These are phyloP conservation scores for Eubucco bourcierii DNA, from an alignment of 2,113 vertebrate genomes.

Conservation along the genomic window DNA sequence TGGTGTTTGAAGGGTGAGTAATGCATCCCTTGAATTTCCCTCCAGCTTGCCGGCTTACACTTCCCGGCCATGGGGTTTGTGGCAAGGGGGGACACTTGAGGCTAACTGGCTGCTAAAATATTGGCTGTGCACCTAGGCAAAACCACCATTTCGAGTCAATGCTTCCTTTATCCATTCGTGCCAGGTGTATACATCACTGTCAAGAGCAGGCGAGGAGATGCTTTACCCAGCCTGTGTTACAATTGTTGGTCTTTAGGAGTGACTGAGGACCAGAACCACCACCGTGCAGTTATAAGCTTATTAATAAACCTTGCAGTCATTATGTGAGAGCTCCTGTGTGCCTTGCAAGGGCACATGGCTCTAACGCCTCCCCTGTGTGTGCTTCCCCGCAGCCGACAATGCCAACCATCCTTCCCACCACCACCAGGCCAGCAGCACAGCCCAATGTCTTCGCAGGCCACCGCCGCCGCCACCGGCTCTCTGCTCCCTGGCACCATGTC, in stretches of 20 bases:
- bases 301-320: background rate
- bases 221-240: background rate
- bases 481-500: constrained; percentile 70
- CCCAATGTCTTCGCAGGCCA: constrained; percentile 80
- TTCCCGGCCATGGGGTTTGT: background rate
- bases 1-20: background rate
- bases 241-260: background rate
- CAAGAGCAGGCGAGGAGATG: background rate
- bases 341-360: fast-evolving
- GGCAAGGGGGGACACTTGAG: background rate
- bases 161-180: background rate
- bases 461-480: constrained; percentile 32
- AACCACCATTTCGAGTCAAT: background rate
- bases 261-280: background rate
- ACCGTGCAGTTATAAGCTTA: background rate
- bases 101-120: background rate
- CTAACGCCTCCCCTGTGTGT: background rate
- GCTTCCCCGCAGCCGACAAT: constrained; percentile 74
- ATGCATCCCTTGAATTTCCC: constrained; percentile 1
- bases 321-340: background rate
- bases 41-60: background rate
- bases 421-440: constrained; percentile 76
- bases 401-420: constrained; percentile 68
- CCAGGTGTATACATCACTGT: background rate
- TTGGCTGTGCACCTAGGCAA: constrained; percentile 20